phyloP scores from a whole-genome alignment of 2,113 vertebrate species.

The Oreotrochilus melanogaster region DNA sequence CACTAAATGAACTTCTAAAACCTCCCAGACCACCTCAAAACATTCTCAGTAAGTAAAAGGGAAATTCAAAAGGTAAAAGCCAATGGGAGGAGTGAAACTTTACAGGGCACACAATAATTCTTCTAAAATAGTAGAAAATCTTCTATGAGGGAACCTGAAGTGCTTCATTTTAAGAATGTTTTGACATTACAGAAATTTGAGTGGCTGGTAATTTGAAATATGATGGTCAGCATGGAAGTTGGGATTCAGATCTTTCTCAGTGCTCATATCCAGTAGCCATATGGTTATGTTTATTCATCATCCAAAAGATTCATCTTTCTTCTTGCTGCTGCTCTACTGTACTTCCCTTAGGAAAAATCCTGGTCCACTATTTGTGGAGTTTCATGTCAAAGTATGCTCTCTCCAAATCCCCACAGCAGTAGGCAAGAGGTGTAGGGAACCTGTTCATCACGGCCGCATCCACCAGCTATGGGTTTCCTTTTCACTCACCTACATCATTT shows the following conservation, averaged over 20 bases:
- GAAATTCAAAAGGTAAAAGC: background rate
- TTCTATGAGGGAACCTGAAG: background rate
- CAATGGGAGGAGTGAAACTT: background rate
- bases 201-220: background rate
- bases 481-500: background rate
- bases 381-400: background rate
- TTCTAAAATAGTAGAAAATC: background rate
- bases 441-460: accelerated
- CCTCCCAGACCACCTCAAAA: background rate
- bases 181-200: background rate
- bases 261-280: background rate
- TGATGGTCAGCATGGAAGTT: background rate
- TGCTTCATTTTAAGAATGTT: background rate
- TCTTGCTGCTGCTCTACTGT: background rate
- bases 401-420: background rate
- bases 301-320: background rate
- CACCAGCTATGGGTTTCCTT: background rate
- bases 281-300: background rate
- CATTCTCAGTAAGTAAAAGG: background rate
- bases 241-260: background rate
- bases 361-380: background rate
- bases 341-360: background rate
- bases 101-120: background rate
- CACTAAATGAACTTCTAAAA: no score
- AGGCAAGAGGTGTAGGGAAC: background rate